Base-by-base conservation (phyloP, 2,797 vertebrate genomes). In the Rachycentron canadum region DNA sequence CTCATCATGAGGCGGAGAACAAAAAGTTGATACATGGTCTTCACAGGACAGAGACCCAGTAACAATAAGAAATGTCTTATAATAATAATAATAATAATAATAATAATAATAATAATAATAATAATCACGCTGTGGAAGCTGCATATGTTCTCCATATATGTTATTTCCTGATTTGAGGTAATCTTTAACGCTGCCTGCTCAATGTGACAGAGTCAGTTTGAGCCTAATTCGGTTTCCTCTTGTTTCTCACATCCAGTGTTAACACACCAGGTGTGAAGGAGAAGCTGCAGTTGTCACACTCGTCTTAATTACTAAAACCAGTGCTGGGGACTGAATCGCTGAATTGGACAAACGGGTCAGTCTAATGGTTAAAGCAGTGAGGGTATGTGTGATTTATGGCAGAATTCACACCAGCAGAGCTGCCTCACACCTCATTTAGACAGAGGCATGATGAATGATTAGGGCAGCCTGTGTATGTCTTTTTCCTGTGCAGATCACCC, bases 361-460 rank as follows among this genome's bases (percentile, higher is more conserved):
- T 69, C 80, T 87, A 84, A 89, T 89, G 86, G 87, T 86, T 85
- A 89, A 89, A 89, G 81, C 89, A 87, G 82, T 75, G 71, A 75
- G 82, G 74, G 56, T 77, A 82, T 74, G 87, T 91, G 91, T 92
- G 91, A 93, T 92, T 91, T 90, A 91, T 88, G 75, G 84, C 88
- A 90, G 87, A 81, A 84, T 87, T 92, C 89, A 88, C 90, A 91
- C 89, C 88, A 86, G 80, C 82, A 76, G 82, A 82, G 82, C 86
- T 12, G 69, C 82, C 86, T 93, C 88, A 91, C 92, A 92, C 91
- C 91, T 93, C 85, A 88, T 90, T 92, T 80, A 91, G 80, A 84
- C 60, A 76, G 63, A 87, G 82, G 82, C 79, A 86, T 75, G 85
- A 87, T 87, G 84, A 88, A 92, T 89, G 89, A 91, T 89, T 84